A percentile compares a stretch with the other conserved stretches of the same genome.
These are phyloP conservation scores for Adelges cooleyi DNA, from an alignment of 1,140 invertebrate genomes.

Conservation along the genomic window DNA sequence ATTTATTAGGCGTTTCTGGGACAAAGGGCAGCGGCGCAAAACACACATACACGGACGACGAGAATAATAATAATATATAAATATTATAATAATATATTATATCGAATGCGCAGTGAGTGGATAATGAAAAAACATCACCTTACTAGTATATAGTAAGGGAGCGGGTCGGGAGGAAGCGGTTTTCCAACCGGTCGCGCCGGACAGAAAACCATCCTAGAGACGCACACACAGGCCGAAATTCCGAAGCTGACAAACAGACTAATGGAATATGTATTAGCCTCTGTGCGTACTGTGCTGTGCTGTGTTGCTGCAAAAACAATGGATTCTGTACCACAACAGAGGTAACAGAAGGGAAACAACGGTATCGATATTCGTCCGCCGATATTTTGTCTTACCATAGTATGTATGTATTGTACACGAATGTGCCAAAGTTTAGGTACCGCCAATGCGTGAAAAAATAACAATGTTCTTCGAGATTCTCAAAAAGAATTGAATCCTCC, in stretches of 20 bases:
- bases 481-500: too few species aligned
- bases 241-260: constrained; percentile 16
- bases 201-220: not conserved
- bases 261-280: constrained; percentile 16
- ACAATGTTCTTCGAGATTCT: too few species aligned
- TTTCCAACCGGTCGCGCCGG: constrained; percentile 8
- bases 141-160: not conserved
- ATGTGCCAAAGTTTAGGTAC: too few species aligned
- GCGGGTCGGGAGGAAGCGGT: not conserved
- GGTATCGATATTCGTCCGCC: constrained; percentile 11
- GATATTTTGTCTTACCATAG: too few species aligned
- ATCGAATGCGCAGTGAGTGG: not conserved
- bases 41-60: not conserved
- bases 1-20: constrained; percentile 27
- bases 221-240: not conserved
- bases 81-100: too few species aligned
- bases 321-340: not conserved
- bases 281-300: too few species aligned
- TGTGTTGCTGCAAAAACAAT: constrained; percentile 11
- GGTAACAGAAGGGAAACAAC: not conserved
- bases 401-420: too few species aligned
- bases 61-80: too few species aligned
- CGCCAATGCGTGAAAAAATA: too few species aligned
- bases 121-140: not conserved
- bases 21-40: constrained; percentile 6